Conservation (phyloP, 2,888 invertebrate genomes). For the Drosophila acutilabella region DNA sequence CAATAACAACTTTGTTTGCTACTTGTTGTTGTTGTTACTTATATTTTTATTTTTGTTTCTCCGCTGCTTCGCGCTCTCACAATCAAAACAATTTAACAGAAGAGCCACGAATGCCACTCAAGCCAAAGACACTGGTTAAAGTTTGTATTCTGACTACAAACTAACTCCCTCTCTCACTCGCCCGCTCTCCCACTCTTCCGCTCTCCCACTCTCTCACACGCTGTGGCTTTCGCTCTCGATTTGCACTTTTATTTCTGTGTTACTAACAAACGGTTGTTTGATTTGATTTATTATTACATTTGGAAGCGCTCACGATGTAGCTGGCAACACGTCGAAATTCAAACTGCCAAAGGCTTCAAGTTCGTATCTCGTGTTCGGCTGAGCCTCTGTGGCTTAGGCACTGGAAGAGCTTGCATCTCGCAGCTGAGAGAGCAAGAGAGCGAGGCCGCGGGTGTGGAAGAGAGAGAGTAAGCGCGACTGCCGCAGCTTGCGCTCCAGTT, state of each 20-base stretch:
- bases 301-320: slow-evolving; percentile 68
- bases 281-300: slow-evolving; percentile 45
- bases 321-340: slow-evolving; percentile 74
- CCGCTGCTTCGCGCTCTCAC: slow-evolving; percentile 45
- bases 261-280: slow-evolving; percentile 25
- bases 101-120: slow-evolving; percentile 35
- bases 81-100: slow-evolving; percentile 55
- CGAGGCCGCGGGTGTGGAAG: not conserved
- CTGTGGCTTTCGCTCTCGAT: slow-evolving; percentile 10
- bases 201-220: slow-evolving; percentile 14
- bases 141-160: slow-evolving; percentile 43
- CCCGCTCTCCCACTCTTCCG: slow-evolving; percentile 11
- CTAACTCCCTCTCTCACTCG: slow-evolving; percentile 28
- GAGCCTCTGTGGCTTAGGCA: slow-evolving; percentile 38
- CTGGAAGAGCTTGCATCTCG: slow-evolving; percentile 59
- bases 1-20: slow-evolving; percentile 12
- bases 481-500: slow-evolving; percentile 56
- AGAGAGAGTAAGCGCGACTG: not conserved
- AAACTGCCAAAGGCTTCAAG: slow-evolving; percentile 65
- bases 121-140: slow-evolving; percentile 25
- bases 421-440: not conserved
- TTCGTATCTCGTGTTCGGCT: slow-evolving; percentile 1
- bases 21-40: not conserved
- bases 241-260: not conserved
- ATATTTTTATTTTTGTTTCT: slow-evolving; percentile 5